A percentile compares a stretch with the other conserved stretches of the same genome.
phyloP scores from a whole-genome alignment of 2,797 vertebrate species.

The Ciconia nigra region DNA sequence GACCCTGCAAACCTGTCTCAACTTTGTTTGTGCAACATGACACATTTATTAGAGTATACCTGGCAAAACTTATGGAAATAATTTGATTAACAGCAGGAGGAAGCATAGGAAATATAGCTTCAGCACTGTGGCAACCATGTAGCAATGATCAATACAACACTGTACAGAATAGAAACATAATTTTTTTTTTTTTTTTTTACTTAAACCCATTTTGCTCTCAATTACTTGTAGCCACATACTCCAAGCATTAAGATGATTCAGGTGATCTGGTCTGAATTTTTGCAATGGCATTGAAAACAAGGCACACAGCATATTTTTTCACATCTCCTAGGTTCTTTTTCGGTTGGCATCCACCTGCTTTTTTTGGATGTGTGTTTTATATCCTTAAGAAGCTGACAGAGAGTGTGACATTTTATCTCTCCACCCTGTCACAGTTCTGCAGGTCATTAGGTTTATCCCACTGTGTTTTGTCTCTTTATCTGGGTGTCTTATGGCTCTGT shows the following conservation, averaged over 20 bases:
- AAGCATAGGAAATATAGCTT: background rate
- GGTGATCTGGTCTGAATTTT: background rate
- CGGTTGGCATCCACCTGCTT: background rate
- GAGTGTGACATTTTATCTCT: background rate
- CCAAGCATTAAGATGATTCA: background rate
- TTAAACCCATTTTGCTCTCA: background rate
- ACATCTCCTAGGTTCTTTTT: background rate
- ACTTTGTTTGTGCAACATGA: background rate
- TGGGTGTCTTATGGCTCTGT: background rate
- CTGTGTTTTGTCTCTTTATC: background rate
- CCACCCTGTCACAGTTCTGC: background rate
- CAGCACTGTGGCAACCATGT: background rate
- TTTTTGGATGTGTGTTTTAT: background rate
- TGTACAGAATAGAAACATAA: background rate
- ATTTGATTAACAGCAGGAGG: background rate
- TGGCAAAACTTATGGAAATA: background rate
- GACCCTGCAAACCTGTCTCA: background rate
- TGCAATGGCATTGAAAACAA: background rate
- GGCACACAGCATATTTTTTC: background rate
- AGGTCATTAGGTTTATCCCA: background rate
- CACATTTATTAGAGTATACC: background rate
- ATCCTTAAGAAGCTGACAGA: background rate
- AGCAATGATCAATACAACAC: background rate
- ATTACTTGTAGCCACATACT: background rate
- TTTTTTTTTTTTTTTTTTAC: background rate